Conservation (phyloP, 2,113 vertebrate species). For the Podarcis cretensis region DNA sequence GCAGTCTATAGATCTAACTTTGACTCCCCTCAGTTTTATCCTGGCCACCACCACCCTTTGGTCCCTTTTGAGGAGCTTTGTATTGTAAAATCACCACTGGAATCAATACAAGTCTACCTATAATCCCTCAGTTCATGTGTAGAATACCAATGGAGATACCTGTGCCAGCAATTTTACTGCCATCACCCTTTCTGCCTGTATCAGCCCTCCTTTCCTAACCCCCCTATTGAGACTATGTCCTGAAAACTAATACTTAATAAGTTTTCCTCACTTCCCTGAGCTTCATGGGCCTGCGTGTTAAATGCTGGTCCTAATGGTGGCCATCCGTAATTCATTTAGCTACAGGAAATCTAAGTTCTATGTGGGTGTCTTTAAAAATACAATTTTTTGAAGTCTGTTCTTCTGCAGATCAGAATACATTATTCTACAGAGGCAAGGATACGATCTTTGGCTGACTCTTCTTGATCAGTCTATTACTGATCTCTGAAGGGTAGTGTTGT, state of each 20-base stretch:
- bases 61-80: not conserved
- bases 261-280: not conserved
- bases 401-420: slow-evolving; percentile 42
- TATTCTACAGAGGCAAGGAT: slow-evolving; percentile 37
- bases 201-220: slow-evolving; percentile 21
- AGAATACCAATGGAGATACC: not conserved
- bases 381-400: slow-evolving; percentile 23
- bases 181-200: not conserved
- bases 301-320: slow-evolving; percentile 41
- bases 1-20: not conserved
- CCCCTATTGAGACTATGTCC: not conserved
- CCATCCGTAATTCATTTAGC: not conserved
- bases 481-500: slow-evolving; percentile 20
- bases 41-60: not conserved
- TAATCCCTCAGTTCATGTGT: not conserved
- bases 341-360: slow-evolving; percentile 27
- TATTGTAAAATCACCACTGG: not conserved
- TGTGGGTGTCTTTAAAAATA: slow-evolving; percentile 32
- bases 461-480: slow-evolving; percentile 26
- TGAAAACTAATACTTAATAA: not conserved
- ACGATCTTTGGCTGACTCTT: slow-evolving; percentile 36
- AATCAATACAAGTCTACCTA: not conserved
- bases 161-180: not conserved
- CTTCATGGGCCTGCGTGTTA: slow-evolving; percentile 19
- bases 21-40: not conserved